Percentiles rank a stretch among this genome's conserved stretches.
phyloP scores from a whole-genome alignment of 2,797 vertebrate genomes.

The Buphagus erythrorhynchus region DNA sequence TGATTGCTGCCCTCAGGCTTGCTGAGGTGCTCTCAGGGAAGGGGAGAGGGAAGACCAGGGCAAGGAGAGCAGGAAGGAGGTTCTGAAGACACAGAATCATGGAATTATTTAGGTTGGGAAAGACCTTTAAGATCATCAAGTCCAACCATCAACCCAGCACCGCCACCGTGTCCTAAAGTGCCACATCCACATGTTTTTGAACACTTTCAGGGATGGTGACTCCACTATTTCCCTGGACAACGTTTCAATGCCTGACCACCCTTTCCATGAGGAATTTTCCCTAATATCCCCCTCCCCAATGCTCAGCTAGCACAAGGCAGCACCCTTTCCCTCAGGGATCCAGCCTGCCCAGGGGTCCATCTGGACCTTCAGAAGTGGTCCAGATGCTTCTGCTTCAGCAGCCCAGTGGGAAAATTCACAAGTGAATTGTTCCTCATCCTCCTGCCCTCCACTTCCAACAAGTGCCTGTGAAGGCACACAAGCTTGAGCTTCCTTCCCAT shows the following conservation, averaged over 20 bases:
- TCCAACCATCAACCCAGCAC: neutral
- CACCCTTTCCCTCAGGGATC: neutral
- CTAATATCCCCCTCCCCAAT: rapidly evolving
- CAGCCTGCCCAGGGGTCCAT: neutral
- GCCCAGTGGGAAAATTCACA: neutral
- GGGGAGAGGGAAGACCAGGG: neutral
- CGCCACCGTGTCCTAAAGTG: rapidly evolving
- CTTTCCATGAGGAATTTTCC: neutral
- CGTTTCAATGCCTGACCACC: neutral
- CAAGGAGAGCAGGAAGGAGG: neutral
- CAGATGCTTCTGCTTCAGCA: neutral
- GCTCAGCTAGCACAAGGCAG: neutral
- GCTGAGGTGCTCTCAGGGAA: neutral
- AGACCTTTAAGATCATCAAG: neutral
- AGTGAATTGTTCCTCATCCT: neutral
- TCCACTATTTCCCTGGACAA: neutral
- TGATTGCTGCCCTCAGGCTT: neutral
- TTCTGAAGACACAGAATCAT: neutral
- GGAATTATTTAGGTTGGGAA: neutral
- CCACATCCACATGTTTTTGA: rapidly evolving
- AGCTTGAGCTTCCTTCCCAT: neutral
- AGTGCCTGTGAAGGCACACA: rapidly evolving
- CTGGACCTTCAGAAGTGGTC: neutral
- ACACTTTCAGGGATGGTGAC: neutral
- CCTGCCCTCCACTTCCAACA: neutral